A percentile compares a stretch with the other conserved stretches of the same genome.
phyloP scores from a whole-genome alignment of 2,888 invertebrate species.

The Brachyopa scutellaris region DNA sequence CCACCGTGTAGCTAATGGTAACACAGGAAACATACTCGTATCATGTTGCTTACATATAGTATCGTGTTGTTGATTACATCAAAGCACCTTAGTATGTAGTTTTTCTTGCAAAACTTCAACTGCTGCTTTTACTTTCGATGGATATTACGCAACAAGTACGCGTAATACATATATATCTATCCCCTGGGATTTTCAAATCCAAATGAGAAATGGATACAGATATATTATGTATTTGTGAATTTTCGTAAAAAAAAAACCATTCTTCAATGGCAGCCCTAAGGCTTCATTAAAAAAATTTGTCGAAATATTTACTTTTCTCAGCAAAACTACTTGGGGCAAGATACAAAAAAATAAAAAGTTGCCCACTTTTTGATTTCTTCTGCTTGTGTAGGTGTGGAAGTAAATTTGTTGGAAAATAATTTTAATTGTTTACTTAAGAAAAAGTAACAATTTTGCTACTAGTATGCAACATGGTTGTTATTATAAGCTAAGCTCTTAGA shows the following conservation, averaged over 20 bases:
- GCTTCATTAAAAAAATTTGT: not conserved
- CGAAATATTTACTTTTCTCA: constrained; percentile 12
- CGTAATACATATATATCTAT: constrained; percentile 2
- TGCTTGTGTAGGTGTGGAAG: constrained; percentile 31
- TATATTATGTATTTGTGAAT: no score
- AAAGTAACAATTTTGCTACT: not conserved
- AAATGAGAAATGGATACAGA: constrained; percentile 14
- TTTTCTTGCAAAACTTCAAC: constrained; percentile 28
- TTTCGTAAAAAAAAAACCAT: not conserved
- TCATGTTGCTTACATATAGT: constrained; percentile 17
- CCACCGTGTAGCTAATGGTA: constrained; percentile 18
- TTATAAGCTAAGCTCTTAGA: no score
- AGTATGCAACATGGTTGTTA: no score
- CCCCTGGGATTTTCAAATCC: constrained; percentile 21
- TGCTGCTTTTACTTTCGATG: constrained; percentile 51
- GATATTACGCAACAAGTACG: constrained; percentile 15
- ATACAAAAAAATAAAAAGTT: no score
- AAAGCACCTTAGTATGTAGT: no score
- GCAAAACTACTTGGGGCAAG: constrained; percentile 8
- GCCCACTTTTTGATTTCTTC: constrained; percentile 10
- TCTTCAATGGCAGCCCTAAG: not conserved
- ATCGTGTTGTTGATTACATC: constrained; percentile 31
- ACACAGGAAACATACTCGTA: constrained; percentile 8
- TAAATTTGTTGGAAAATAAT: not conserved
- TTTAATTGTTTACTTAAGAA: not conserved